Base-by-base conservation (phyloP, 1,140 invertebrate genomes). In the Alviniconcha marisindica region DNA sequence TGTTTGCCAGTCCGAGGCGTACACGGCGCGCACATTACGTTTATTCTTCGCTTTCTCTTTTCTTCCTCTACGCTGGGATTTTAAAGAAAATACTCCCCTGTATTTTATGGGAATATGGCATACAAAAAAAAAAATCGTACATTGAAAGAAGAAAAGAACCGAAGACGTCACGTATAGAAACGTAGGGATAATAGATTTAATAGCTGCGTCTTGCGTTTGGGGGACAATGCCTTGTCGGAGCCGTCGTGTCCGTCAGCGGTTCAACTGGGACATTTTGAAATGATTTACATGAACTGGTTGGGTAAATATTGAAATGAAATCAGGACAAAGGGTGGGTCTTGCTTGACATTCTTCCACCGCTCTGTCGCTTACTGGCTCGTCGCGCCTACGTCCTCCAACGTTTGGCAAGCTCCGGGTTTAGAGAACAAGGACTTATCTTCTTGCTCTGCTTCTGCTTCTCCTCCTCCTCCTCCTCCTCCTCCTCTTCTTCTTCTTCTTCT, bases 231-330 rank as follows among this genome's bases (percentile, higher is more conserved):
- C 38, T 4, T 66, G 78, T 69, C 60, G 44, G 56, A 28, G 40
- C 44, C 33, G 14, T 40, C 15, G 21, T 71, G 7, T n/a, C 33
- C 24, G 36, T n/a, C 18, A 36, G 28, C 42, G 38, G 78, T 80
- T 80, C 78, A 80, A 66, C 56, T 40, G 78, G 78, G 60, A 28
- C 54, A 18, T 80, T 80, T 80, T 80, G 28, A 80, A 80, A 80
- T 66, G 78, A 80, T 80, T 60, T 80, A 80, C 78, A 80, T 80
- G 60, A 80, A 80, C 56, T 66, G 78, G 78, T 66, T 80, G 56
- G 78, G 78, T 60, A 80, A 80, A 80, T 80, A 80, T 80, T 80
- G 78, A 80, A 80, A 80, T 80, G 78, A 63, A 80, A 79, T 54
- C 33, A 24, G 33, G 69, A 71, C 69, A 71, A 71, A 71, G 36